Evolutionary conservation across 2,113 vertebrate genomes (phyloP), one percentile per base, ranked within the genome.

Genomic region (Rhea pennata): DNA sequence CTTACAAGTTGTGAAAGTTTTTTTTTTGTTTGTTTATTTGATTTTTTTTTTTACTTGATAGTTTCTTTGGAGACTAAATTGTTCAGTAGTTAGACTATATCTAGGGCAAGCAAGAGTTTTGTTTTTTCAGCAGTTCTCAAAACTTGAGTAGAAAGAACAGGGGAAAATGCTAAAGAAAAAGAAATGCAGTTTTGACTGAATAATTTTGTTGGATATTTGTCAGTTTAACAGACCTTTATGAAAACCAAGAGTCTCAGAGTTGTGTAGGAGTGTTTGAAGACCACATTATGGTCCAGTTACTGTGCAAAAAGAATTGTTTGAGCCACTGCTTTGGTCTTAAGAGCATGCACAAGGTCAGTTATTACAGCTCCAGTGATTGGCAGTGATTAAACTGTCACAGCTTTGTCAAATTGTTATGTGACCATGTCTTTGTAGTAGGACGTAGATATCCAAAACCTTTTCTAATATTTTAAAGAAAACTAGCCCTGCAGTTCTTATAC

Each of bases 401-500:
- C 48, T 66, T 66, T 62, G 31, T 20, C 19, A 15, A 1, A 5
- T 31, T 81, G 50, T 88, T 40, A 71, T 10, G 84, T 89, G 91
- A 48, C 53, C 0, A 0, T 72, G 66, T 16, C 84, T 84, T 61
- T 0, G 0, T 20, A 9, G 40, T 59, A 54, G 42, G 87, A 89
- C 21, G 33, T 64, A 67, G 54, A 46, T n/a, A 26, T 59, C 21
- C 40, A 79, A 95, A 89, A 0, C 19, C 36, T 48, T 62, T 84
- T 59, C 42, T 73, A 64, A 81, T 77, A 17, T 7, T 33, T 77
- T 31, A 50, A 12, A 15, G 36, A 10, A 54, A 48, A 4, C 12
- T 24, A 61, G 44, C 70, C 66, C 33, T 73, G 16, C 20, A 46
- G 84, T 92, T 94, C 74, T 92, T 59, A 91, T 94, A 92, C 74